Percentiles rank a stretch among this genome's conserved stretches.
These are phyloP conservation scores for Pseudoips prasinana DNA, from an alignment of 2,888 invertebrate species.

Conservation along the genomic window DNA sequence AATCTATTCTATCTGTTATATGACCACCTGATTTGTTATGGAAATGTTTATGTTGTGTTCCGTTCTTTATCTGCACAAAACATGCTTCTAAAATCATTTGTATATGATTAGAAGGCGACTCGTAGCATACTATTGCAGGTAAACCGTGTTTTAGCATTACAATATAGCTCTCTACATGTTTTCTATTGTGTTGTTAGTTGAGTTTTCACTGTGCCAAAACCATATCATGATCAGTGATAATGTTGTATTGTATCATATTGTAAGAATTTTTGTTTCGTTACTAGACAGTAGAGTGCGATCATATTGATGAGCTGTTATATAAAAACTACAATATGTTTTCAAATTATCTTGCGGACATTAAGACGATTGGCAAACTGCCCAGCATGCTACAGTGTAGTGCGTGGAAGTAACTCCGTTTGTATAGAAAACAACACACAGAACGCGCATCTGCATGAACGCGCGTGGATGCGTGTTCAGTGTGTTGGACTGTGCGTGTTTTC, in stretches of 20 bases:
- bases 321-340: too few relatives aligned
- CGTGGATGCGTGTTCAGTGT: too few relatives aligned
- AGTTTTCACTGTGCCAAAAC: slow-evolving; percentile 64
- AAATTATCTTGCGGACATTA: too few relatives aligned
- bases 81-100: too few relatives aligned
- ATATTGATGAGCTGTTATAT: background rate
- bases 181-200: slow-evolving; percentile 39
- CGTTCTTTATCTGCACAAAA: slow-evolving; percentile 32
- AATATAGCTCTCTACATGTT: slow-evolving; percentile 49
- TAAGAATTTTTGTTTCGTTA: slow-evolving; percentile 45
- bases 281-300: slow-evolving; percentile 12
- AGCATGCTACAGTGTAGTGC: too few relatives aligned
- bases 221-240: slow-evolving; percentile 76
- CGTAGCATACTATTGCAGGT: background rate
- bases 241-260: slow-evolving; percentile 39
- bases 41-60: slow-evolving; percentile 7
- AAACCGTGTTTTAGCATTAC: slow-evolving; percentile 20
- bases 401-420: too few relatives aligned
- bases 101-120: too few relatives aligned
- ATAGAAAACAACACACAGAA: too few relatives aligned
- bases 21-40: slow-evolving; percentile 5
- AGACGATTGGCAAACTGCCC: too few relatives aligned
- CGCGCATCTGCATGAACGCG: too few relatives aligned
- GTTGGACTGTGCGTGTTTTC: too few relatives aligned
- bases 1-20: background rate